Evolutionary conservation across 2,797 vertebrate species (phyloP), one percentile per base, ranked within the genome.

Genomic region (Podargus strigoides): DNA sequence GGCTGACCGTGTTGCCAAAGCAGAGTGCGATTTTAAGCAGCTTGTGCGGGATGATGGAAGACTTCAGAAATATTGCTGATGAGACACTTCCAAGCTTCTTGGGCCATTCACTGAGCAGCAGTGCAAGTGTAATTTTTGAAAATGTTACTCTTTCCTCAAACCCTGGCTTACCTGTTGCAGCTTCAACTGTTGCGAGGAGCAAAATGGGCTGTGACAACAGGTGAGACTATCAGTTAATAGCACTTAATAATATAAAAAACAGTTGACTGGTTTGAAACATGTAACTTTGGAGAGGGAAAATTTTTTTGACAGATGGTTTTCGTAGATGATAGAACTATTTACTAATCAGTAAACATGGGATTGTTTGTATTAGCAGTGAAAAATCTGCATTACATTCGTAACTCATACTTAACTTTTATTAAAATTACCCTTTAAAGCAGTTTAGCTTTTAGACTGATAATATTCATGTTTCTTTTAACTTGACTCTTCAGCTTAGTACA

Each of bases 111-210:
- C 83, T 99, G 76, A 97, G 94, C 59, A 97, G 96, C 86, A 95
- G 80, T 27, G 98, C 98, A 50, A 98, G 98, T 18, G 97, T 93
- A 44, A 93, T 97, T 36, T 97, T 99, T 75, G 98, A 98, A 89
- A 98, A 99, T 89, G 96, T 99, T 87, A 99, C 98, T 3, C 64
- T 99, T 91, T 98, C 98, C 77, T 99, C 99, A 79, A 98, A 98
- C 82, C 98, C 98, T 27, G 99, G 99, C 44, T 96, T 99, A 37
- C 99, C 99, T 58, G 98, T 99, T 96, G 99, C 99, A 73, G 99
- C 99, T 87, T 99, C 99, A n/a, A 99, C 99, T 36, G 98, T 99
- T 90, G 98, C 98, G 96, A 99, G 98, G 98, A 97, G 97, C 97
- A 98, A 97, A 98, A 91, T 74, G 1, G 93, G 60, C 27, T 77